Evolutionary conservation across 2,797 vertebrate species (phyloP).

Genomic region (Brachyalestes nurse): DNA sequence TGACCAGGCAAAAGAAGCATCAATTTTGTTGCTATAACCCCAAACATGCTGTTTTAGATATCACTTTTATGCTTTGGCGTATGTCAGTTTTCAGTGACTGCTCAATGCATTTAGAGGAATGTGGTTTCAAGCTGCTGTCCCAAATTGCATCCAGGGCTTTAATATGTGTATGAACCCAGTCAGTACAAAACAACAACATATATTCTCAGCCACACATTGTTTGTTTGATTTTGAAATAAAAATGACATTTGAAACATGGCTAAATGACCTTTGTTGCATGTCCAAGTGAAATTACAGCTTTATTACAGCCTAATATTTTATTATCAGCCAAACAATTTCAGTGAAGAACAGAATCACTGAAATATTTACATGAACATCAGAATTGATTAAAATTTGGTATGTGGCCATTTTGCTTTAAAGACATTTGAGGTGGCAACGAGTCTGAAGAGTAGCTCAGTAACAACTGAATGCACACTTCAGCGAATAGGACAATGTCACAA

Average conservation of each 20-base stretch:
- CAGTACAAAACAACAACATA: neutral
- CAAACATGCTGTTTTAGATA: slow-evolving; percentile 6
- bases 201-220: neutral
- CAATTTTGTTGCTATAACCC: neutral
- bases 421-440: too few species aligned
- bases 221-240: neutral
- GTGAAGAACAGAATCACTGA: too few species aligned
- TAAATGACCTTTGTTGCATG: neutral
- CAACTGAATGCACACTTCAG: too few species aligned
- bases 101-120: neutral
- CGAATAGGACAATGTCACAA: too few species aligned
- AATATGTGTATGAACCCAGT: neutral
- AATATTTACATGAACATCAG: too few species aligned
- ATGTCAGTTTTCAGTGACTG: neutral
- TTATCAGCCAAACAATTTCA: too few species aligned
- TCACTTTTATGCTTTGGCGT: slow-evolving; percentile 7
- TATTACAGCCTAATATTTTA: too few species aligned
- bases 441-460: too few species aligned
- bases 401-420: too few species aligned
- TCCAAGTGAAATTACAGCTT: neutral
- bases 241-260: neutral
- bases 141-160: neutral
- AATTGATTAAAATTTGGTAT: too few species aligned
- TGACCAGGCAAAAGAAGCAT: neutral
- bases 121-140: neutral